Base-by-base conservation (phyloP, 2,797 vertebrate species). In the Craterocephalus amniculus region DNA sequence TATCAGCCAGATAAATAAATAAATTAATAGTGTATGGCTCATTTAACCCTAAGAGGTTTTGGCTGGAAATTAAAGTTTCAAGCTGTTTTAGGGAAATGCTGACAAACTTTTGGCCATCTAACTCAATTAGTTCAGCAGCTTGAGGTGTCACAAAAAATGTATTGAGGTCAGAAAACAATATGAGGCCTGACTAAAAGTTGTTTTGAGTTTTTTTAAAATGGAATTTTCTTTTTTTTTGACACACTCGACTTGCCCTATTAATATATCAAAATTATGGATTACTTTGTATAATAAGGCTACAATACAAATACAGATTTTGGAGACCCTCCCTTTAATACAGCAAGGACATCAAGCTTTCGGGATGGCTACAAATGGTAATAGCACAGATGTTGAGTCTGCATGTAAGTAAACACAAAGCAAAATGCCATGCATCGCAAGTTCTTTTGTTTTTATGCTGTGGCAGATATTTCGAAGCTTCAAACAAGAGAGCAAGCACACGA, bases 361-460 rank as follows among this genome's bases (percentile, higher is more conserved):
- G 13, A 36, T 9, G 66, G 72, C 66, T 62, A 40, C 22, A 60
- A 16, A 62, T 38, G 54, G 61, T 13, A 29, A 66, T 20, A 26
- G 63, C 55, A 20, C 58, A 60, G 75, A 75, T 27, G 52, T 57
- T 67, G 70, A 79, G 63, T 79, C 81, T 74, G 74, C 80, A 83
- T 86, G 87, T 84, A 13, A 40, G 61, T 84, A 72, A 74, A 85
- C 85, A 77, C 77, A 74, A 90, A 90, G 83, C 78, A 66, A 71
- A 88, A 88, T 86, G 89, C 80, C 89, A 92, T 90, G 92, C 92
- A 90, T 86, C 83, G 83, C 83, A 81, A 76, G 74, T 87, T 62
- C 80, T 67, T 59, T 80, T 40, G 16, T 4, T 36, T 14, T 40
- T 18, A 18, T 69, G 72, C 74, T 72, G 14, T 80, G 66, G 80